phyloP scores from a whole-genome alignment of 2,888 invertebrate genomes.

The Melanargia galathea region DNA sequence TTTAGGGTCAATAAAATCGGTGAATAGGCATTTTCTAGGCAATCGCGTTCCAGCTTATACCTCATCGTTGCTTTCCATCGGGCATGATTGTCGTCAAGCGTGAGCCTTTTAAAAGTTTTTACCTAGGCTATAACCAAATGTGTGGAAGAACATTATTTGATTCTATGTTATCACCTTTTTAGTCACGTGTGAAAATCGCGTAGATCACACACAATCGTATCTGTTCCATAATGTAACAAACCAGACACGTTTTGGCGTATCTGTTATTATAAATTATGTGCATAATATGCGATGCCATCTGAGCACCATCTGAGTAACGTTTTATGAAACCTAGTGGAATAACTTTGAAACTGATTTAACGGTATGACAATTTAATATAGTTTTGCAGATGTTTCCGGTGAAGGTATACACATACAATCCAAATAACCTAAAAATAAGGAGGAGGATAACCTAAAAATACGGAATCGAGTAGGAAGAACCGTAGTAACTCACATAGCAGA shows the following conservation, averaged over 20 bases:
- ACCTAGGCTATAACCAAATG: neutral
- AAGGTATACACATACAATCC: too few relatives aligned
- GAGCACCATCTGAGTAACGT: neutral
- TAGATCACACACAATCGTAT: neutral
- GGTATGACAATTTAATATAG: neutral
- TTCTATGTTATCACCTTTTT: neutral
- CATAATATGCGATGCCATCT: conserved; percentile 11
- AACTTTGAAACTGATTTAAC: neutral
- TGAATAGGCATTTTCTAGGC: too few relatives aligned
- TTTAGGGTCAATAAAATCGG: too few relatives aligned
- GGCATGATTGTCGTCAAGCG: too few relatives aligned
- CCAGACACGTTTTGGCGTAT: neutral
- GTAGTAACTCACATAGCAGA: too few relatives aligned
- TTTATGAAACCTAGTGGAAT: neutral
- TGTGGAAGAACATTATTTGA: neutral
- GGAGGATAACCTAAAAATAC: too few relatives aligned
- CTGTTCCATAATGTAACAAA: conserved; percentile 7
- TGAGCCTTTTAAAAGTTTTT: too few relatives aligned
- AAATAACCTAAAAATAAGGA: too few relatives aligned
- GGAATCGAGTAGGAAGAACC: too few relatives aligned
- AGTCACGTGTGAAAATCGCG: neutral
- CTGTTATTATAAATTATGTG: conserved; percentile 15
- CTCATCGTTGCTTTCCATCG: too few relatives aligned
- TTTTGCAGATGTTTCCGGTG: neutral
- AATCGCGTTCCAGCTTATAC: too few relatives aligned